A percentile compares a stretch with the other conserved stretches of the same genome.
Evolutionary conservation across 2,113 vertebrate genomes (phyloP).

Genomic region (Pedetes capensis): DNA sequence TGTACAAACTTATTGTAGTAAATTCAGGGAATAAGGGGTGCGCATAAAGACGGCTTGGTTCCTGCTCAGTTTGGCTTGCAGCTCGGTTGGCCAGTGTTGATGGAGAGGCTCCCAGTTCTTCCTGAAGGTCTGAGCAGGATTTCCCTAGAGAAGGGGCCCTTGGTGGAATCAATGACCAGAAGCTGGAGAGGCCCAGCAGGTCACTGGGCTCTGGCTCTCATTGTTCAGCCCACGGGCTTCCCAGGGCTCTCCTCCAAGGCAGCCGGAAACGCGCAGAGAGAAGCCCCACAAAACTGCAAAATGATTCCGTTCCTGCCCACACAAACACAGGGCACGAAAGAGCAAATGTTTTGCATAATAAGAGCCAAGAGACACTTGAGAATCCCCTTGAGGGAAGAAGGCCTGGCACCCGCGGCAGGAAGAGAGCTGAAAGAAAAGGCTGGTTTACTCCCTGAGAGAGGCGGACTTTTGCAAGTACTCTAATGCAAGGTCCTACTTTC

Average conservation of each 20-base stretch:
- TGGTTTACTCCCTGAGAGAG: not conserved
- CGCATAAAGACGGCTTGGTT: not conserved
- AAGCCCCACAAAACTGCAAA: not conserved
- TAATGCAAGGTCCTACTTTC: not conserved
- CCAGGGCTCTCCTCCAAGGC: constrained; percentile 13
- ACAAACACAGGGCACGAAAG: not conserved
- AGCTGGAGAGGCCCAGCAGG: not conserved
- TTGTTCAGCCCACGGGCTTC: constrained; percentile 15
- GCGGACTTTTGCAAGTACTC: not conserved
- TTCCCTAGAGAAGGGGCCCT: constrained; percentile 63
- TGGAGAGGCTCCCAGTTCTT: constrained; percentile 53
- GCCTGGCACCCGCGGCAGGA: not conserved
- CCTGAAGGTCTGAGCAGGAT: constrained; percentile 52
- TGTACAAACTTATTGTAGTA: not conserved
- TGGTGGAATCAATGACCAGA: not conserved
- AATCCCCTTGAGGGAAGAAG: not conserved
- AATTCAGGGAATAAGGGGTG: not conserved
- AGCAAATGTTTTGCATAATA: not conserved
- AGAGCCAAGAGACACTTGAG: not conserved
- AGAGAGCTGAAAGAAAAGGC: not conserved
- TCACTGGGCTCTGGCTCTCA: not conserved
- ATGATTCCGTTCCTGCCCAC: constrained; percentile 21
- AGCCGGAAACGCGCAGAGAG: not conserved
- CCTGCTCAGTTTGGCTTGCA: not conserved
- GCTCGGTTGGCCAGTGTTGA: not conserved